A percentile compares a stretch with the other conserved stretches of the same genome.
Conservation (phyloP, 2,797 vertebrate genomes). For the Hemitrygon akajei region DNA sequence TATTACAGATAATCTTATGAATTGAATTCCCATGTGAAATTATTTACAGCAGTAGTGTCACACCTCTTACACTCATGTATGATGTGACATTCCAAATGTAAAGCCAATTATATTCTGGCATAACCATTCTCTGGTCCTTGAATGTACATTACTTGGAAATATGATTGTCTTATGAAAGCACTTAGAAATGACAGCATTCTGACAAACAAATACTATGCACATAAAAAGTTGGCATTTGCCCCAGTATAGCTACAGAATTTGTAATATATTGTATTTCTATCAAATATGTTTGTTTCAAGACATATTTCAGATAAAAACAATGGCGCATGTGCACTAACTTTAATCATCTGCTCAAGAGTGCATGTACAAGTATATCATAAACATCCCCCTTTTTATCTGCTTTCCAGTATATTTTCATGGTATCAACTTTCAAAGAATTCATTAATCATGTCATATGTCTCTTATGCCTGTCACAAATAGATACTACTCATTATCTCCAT, state of each 20-base stretch:
- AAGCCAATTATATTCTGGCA: slow-evolving; percentile 50
- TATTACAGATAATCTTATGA: slow-evolving; percentile 45
- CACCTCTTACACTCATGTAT: slow-evolving; percentile 46
- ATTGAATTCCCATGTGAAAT: slow-evolving; percentile 47
- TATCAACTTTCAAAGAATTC: no score
- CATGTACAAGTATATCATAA: no score
- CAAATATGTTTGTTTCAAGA: no score
- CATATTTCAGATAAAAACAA: no score
- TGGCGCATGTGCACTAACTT: no score
- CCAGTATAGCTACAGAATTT: slow-evolving; percentile 49
- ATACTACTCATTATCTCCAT: no score
- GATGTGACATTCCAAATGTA: slow-evolving; percentile 53
- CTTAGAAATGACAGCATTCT: slow-evolving; percentile 45
- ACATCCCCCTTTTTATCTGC: no score
- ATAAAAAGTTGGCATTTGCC: slow-evolving; percentile 12
- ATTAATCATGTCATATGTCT: no score
- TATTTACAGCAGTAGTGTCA: slow-evolving; percentile 54
- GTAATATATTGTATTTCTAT: slow-evolving; percentile 50
- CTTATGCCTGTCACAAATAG: no score
- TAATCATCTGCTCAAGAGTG: no score
- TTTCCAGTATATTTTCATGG: no score
- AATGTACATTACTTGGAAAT: slow-evolving; percentile 49
- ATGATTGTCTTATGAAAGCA: slow-evolving; percentile 48
- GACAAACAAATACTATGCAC: slow-evolving; percentile 45
- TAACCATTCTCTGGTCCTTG: slow-evolving; percentile 46